phyloP scores from a whole-genome alignment of 2,113 vertebrate genomes.

The Antennarius striatus region DNA sequence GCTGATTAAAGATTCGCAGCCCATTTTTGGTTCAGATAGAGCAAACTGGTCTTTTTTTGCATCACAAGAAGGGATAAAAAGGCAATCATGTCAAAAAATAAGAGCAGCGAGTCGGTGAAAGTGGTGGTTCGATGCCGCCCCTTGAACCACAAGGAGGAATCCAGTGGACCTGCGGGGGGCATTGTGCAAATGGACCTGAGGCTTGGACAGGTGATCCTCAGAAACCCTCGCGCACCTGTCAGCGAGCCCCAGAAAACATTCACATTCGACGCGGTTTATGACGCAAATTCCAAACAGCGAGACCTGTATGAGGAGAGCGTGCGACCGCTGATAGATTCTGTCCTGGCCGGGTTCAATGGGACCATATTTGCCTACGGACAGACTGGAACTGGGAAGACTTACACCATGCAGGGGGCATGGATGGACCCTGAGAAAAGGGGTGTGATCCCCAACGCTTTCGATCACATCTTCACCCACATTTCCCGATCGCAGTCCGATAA shows the following conservation, averaged over 20 bases:
- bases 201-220: conserved; percentile 92
- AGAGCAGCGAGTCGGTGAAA: conserved; percentile 90
- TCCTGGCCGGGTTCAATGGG: conserved; percentile 93
- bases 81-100: conserved; percentile 84
- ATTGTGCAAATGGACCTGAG: conserved; percentile 90
- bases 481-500: conserved; percentile 93
- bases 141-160: conserved; percentile 88
- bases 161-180: conserved; percentile 75
- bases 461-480: conserved; percentile 98
- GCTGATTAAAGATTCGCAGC: conserved; percentile 15
- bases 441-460: conserved; percentile 92
- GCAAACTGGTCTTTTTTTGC: conserved; percentile 2
- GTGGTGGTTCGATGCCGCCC: conserved; percentile 96
- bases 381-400: conserved; percentile 96
- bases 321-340: conserved; percentile 90
- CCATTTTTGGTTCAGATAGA: not conserved
- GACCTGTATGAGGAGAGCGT: conserved; percentile 96
- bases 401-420: conserved; percentile 97
- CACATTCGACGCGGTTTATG: conserved; percentile 97
- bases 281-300: conserved; percentile 87
- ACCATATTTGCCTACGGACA: conserved; percentile 96
- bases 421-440: conserved; percentile 89
- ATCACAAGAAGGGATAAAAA: conserved; percentile 21
- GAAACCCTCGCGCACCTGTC: conserved; percentile 84
- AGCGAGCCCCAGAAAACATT: conserved; percentile 92